phyloP scores from a whole-genome alignment of 2,888 invertebrate species.

The Chrysopilus asiliformis region DNA sequence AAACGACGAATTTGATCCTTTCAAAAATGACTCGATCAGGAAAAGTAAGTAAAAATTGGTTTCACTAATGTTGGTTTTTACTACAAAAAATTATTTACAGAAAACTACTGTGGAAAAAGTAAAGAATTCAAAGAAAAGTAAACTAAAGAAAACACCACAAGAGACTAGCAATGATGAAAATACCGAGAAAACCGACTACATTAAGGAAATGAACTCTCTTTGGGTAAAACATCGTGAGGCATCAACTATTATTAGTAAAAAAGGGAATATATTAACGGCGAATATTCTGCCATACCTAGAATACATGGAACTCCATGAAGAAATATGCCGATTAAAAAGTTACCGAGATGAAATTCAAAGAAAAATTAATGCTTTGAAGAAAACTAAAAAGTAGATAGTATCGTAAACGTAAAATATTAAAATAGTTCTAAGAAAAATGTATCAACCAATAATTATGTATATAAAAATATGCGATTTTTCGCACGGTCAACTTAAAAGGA shows the following conservation, averaged over 20 bases:
- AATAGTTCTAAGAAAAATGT: too few species aligned
- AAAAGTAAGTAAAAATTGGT: too few species aligned
- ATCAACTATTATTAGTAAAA: conserved; percentile 5
- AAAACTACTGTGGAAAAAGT: neutral
- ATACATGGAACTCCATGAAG: conserved; percentile 11
- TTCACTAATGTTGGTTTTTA: too few species aligned
- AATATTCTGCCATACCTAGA: conserved; percentile 10
- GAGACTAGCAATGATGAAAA: neutral
- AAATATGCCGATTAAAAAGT: conserved; percentile 6
- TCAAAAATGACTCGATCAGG: too few species aligned
- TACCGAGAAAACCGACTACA: too few species aligned
- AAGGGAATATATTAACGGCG: conserved; percentile 3
- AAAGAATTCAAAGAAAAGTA: neutral
- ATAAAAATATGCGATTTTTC: too few species aligned
- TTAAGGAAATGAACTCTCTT: neutral
- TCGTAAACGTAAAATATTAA: too few species aligned
- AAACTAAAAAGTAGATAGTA: conserved; percentile 3
- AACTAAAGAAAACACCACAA: neutral
- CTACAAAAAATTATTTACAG: neutral
- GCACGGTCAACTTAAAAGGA: too few species aligned
- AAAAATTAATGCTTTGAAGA: conserved; percentile 5
- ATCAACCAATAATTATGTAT: too few species aligned
- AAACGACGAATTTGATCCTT: too few species aligned
- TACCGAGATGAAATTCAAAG: conserved; percentile 5
- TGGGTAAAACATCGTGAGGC: conserved; percentile 5